Base-by-base conservation (phyloP, 23 tunicate genomes). In the Halocynthia roretzi region DNA sequence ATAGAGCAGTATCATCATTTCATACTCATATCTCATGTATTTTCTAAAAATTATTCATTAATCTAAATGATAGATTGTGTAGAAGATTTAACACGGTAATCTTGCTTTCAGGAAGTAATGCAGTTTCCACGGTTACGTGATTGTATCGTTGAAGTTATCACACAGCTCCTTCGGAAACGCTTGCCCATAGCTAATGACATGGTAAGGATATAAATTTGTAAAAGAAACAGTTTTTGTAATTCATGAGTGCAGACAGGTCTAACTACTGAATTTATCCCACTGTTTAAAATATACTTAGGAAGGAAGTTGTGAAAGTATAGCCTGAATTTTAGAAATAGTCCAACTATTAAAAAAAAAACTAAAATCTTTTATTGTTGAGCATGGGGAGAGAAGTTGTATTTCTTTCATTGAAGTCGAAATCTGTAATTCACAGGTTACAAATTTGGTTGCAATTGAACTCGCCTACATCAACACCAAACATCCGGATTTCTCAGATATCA, bases 401-500 rank as follows among this genome's bases (percentile, higher is more conserved):
- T 31, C 44, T 31, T 31, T 4, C 44, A 31, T 31, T 31, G 44
- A 31, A 31, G 44, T 31, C 44, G 44, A 31, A 31, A 31, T 31
- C 44, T 31, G 44, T 31, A 31, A 31, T 31, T 80, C 56, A 8
- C 62, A 87, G 93, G 93, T 90, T 23, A 62, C 89, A 50, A 77
- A 94, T 73, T 61, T 94, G 21, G 93, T 94, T 7, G 86, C 86
- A 22, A 94, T 87, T 71, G 98, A 94, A 70, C 86, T 94, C 22
- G 82, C 98, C 5, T 94, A 94, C 77, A 94, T 94, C 70, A 94
- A 94, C 80, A 94, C 98, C 19, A 94, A 85, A 57, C 98, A 94
- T 63, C 98, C 98, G 8, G 98, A 94, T 54, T 94, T 94, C 56
- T 67, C 94, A 0, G 94, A 94, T 44, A 80, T 87, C 7, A 76